These are phyloP conservation scores for Diachrysia chrysitis DNA, from an alignment of 2,888 invertebrate species.

Conservation along the genomic window DNA sequence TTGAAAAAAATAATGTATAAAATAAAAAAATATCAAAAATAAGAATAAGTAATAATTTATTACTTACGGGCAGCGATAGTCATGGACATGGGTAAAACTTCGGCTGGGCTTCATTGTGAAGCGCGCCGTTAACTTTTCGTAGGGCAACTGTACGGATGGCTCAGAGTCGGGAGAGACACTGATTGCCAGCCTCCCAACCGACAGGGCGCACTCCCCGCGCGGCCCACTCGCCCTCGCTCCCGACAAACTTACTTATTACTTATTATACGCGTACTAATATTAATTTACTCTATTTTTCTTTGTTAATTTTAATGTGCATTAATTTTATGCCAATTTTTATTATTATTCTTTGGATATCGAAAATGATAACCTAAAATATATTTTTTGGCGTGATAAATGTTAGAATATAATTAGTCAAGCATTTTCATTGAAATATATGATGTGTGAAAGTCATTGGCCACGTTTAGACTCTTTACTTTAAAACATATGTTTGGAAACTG, in stretches of 20 bases:
- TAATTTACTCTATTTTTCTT: no score
- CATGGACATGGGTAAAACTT: constrained; percentile 68
- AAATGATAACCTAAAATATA: no score
- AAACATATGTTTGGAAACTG: background rate
- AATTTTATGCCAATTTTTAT: no score
- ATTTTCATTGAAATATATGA: background rate
- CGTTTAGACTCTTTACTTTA: background rate
- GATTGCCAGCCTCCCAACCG: constrained; percentile 44
- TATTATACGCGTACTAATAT: background rate
- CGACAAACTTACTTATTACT: constrained; percentile 20
- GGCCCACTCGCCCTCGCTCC: constrained; percentile 48
- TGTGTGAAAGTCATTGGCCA: background rate
- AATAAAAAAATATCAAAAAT: background rate
- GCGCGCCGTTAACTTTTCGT: constrained; percentile 24
- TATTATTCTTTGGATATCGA: no score
- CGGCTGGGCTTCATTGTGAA: constrained; percentile 58
- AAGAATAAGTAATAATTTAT: background rate
- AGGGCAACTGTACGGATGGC: constrained; percentile 49
- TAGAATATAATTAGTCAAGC: background rate
- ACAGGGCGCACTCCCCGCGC: constrained; percentile 51
- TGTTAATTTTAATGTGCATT: no score
- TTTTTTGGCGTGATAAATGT: background rate
- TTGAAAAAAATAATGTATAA: background rate
- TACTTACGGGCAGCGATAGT: constrained; percentile 75
- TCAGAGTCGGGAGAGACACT: constrained; percentile 59